Conservation (phyloP, 2,797 vertebrate species). For the Anguilla pacifica region DNA sequence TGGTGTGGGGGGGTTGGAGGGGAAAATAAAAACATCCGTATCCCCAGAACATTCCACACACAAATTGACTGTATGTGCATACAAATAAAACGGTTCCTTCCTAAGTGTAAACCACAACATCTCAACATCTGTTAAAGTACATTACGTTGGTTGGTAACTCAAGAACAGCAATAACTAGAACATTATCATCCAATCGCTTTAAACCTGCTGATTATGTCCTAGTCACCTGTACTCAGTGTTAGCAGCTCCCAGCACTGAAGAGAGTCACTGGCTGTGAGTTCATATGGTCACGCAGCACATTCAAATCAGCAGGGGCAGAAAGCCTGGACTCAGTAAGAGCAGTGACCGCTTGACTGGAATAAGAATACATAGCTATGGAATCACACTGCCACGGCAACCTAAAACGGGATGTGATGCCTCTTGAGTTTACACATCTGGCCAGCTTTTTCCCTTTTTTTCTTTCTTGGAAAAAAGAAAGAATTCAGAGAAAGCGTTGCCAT, state of each 20-base stretch:
- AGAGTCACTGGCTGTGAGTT: background rate
- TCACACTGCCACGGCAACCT: background rate
- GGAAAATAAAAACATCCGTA: background rate
- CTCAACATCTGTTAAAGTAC: slow-evolving; percentile 34
- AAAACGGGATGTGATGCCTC: background rate
- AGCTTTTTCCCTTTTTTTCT: background rate
- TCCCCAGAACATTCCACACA: background rate
- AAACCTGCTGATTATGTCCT: slow-evolving; percentile 25
- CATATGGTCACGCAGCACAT: background rate
- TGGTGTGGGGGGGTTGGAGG: background rate
- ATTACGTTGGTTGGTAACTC: slow-evolving; percentile 26
- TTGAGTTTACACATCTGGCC: background rate
- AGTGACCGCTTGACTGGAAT: slow-evolving; percentile 19
- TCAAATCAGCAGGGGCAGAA: slow-evolving; percentile 24
- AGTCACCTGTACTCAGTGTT: slow-evolving; percentile 13
- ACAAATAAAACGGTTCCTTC: slow-evolving; percentile 10
- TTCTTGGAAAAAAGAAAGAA: slow-evolving; percentile 5
- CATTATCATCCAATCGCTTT: slow-evolving; percentile 18
- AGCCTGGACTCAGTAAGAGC: slow-evolving; percentile 26
- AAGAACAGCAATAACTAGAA: slow-evolving; percentile 11
- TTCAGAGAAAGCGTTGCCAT: background rate
- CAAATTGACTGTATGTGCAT: background rate
- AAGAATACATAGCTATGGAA: background rate
- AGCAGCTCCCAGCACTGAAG: background rate
- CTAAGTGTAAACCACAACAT: slow-evolving; percentile 29